Conservation (phyloP, 2,888 invertebrate genomes). For the Chrysotoxum bicinctum region DNA sequence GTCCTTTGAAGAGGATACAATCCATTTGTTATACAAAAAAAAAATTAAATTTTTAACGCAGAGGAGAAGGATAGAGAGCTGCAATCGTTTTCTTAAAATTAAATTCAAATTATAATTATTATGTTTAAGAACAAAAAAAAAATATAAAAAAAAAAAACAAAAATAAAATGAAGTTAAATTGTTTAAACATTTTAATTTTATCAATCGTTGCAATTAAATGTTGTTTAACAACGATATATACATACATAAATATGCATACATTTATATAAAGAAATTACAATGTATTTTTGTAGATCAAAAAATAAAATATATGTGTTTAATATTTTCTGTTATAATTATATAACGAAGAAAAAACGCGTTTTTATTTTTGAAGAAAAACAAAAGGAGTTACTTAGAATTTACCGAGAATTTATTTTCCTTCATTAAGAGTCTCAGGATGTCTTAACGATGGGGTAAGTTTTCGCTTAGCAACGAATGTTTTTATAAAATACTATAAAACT, state of each 20-base stretch:
- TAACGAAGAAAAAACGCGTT: constrained; percentile 60
- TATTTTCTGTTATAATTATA: constrained; percentile 53
- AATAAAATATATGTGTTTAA: constrained; percentile 62
- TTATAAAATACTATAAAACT: constrained; percentile 76
- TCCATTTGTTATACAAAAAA: constrained; percentile 27
- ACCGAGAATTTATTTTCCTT: constrained; percentile 67
- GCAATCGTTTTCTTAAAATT: constrained; percentile 56
- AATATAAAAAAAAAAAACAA: constrained; percentile 11
- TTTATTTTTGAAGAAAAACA: constrained; percentile 28
- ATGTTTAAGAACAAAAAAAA: constrained; percentile 55
- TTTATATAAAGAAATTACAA: constrained; percentile 46
- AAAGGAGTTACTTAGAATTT: background rate
- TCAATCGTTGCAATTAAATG: constrained; percentile 58
- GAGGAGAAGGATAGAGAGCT: constrained; percentile 81
- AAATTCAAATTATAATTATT: constrained; percentile 50
- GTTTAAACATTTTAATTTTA: constrained; percentile 48
- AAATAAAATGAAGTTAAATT: constrained; percentile 16
- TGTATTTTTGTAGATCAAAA: constrained; percentile 68
- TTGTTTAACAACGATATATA: constrained; percentile 63
- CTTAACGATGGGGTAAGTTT: constrained; percentile 71
- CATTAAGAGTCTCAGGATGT: constrained; percentile 66
- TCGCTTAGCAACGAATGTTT: constrained; percentile 44
- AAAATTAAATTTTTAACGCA: constrained; percentile 69
- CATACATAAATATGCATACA: background rate
- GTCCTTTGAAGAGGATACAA: constrained; percentile 25